phyloP scores from a whole-genome alignment of 2,888 invertebrate genomes.

The Plutella xylostella region DNA sequence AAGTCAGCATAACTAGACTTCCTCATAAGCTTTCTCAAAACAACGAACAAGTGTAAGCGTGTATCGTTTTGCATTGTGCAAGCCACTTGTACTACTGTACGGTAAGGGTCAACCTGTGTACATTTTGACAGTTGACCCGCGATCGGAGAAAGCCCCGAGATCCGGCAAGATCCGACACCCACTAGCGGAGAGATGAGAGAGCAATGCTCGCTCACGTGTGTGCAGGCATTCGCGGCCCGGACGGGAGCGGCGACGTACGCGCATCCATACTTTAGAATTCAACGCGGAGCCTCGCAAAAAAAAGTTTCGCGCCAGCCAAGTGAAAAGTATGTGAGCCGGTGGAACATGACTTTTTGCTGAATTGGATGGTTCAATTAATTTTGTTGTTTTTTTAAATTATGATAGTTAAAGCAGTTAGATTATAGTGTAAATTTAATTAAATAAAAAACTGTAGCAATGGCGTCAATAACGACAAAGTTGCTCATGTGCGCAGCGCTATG shows the following conservation, averaged over 20 bases:
- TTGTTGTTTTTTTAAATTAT: neutral
- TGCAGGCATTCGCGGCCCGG: conserved; percentile 44
- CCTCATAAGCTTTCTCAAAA: no score
- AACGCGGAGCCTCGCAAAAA: neutral
- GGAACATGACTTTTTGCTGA: neutral
- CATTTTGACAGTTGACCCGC: conserved; percentile 1
- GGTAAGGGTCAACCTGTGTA: conserved; percentile 1
- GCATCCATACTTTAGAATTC: conserved; percentile 20
- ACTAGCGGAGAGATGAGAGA: conserved; percentile 45
- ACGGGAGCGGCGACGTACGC: conserved; percentile 43
- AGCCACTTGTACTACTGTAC: no score
- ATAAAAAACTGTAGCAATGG: conserved; percentile 27
- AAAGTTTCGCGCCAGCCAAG: neutral
- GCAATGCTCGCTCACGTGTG: conserved; percentile 31
- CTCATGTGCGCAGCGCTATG: conserved; percentile 1
- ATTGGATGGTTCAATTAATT: neutral
- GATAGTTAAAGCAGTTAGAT: no score
- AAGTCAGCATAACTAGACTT: no score
- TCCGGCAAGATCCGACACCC: conserved; percentile 60
- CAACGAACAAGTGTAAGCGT: no score
- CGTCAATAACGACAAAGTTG: conserved; percentile 15
- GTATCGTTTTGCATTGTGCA: no score
- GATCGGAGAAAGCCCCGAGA: conserved; percentile 52
- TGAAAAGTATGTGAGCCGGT: neutral
- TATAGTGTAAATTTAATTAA: neutral